Conservation (phyloP, 35 echinoderm and acorn worm species). For the Antedon bifida region DNA sequence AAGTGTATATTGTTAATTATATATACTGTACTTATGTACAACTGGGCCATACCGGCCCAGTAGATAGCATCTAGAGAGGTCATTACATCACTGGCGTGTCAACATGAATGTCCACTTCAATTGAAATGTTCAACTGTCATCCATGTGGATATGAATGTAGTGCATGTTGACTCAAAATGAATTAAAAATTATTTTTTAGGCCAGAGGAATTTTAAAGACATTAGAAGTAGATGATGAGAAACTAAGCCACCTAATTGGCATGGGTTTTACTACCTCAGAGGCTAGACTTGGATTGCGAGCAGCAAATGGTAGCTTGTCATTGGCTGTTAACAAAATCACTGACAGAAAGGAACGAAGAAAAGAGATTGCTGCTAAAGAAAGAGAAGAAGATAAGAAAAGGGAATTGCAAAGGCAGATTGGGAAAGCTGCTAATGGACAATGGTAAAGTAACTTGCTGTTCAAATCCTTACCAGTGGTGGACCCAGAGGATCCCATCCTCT, state of each 20-base stretch:
- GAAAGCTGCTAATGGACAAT: conserved; percentile 81
- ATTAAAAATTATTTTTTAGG: conserved; percentile 18
- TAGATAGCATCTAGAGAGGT: too few relatives aligned
- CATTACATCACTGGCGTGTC: too few relatives aligned
- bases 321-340: conserved; percentile 66
- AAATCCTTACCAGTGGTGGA: too few relatives aligned
- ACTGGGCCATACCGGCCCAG: too few relatives aligned
- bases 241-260: conserved; percentile 72
- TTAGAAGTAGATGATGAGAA: conserved; percentile 82
- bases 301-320: conserved; percentile 48
- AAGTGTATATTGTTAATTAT: too few relatives aligned
- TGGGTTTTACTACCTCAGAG: conserved; percentile 72
- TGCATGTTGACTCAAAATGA: neutral
- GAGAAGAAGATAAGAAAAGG: conserved; percentile 45
- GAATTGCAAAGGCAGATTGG: conserved; percentile 39
- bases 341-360: conserved; percentile 65
- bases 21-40: too few relatives aligned
- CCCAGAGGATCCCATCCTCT: too few relatives aligned
- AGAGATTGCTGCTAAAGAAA: conserved; percentile 54
- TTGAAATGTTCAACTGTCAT: too few relatives aligned
- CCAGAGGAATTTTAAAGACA: conserved; percentile 36
- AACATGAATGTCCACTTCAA: too few relatives aligned
- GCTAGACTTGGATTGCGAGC: conserved; percentile 78
- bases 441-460: conserved; percentile 14
- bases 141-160: too few relatives aligned